phyloP scores from a whole-genome alignment of 2,113 vertebrate species.

The Dissostichus mawsoni region DNA sequence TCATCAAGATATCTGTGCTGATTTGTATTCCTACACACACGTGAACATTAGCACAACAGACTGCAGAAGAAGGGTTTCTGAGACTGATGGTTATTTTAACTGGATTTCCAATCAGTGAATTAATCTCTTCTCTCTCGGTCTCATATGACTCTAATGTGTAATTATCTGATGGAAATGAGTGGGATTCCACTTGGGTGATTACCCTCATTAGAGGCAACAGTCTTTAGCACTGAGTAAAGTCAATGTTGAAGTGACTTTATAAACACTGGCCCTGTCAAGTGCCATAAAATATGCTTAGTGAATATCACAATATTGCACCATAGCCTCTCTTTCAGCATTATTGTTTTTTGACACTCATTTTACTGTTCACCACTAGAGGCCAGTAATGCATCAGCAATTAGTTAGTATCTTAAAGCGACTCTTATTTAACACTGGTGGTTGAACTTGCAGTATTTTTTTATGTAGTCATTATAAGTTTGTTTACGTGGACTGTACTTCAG shows the following conservation, averaged over 20 bases:
- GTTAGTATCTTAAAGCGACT: not conserved
- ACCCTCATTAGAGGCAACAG: slow-evolving; percentile 43
- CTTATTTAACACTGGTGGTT: not conserved
- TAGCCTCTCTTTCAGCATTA: slow-evolving; percentile 25
- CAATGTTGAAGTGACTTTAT: slow-evolving; percentile 31
- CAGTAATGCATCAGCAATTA: slow-evolving; percentile 69
- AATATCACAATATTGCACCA: slow-evolving; percentile 19
- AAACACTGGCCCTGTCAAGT: slow-evolving; percentile 42
- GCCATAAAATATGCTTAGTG: slow-evolving; percentile 44
- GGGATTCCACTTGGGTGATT: slow-evolving; percentile 22
- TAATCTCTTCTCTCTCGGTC: slow-evolving; percentile 8
- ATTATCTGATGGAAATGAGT: slow-evolving; percentile 46
- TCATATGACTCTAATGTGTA: slow-evolving; percentile 36
- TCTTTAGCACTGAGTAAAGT: slow-evolving; percentile 31
- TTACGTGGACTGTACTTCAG: not conserved
- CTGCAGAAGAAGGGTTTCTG: not conserved
- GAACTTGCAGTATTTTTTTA: slow-evolving; percentile 18
- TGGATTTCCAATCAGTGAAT: slow-evolving; percentile 18
- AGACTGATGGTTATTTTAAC: slow-evolving; percentile 13
- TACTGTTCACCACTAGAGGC: slow-evolving; percentile 69
- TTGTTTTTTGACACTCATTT: slow-evolving; percentile 34
- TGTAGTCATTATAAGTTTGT: not conserved
- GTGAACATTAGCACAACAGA: not conserved
- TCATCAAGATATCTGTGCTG: not conserved
- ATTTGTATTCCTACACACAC: not conserved